Conservation (phyloP, 2,888 invertebrate species). For the Ochlodes sylvanus region DNA sequence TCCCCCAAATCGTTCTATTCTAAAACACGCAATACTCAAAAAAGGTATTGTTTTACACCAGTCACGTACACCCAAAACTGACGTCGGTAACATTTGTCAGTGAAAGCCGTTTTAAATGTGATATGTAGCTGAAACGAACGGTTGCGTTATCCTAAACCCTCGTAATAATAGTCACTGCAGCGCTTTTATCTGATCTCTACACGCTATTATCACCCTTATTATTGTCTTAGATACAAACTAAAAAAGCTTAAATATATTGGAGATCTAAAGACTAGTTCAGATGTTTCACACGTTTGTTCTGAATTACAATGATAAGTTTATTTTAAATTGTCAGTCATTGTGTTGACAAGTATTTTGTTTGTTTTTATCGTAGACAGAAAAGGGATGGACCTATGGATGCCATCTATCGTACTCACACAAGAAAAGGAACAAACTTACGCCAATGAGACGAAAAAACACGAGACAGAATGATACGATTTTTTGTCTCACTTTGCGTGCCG, state of each 20-base stretch:
- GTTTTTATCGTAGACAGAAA: too few species aligned
- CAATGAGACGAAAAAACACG: too few species aligned
- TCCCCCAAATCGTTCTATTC: conserved; percentile 54
- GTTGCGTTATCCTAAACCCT: conserved; percentile 33
- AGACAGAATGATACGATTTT: too few species aligned
- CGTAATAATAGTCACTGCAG: conserved; percentile 30
- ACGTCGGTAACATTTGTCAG: conserved; percentile 68
- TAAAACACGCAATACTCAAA: conserved; percentile 58
- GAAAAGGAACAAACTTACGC: too few species aligned
- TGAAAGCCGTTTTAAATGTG: conserved; percentile 64
- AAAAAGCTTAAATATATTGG: conserved; percentile 2
- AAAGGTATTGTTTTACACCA: conserved; percentile 63
- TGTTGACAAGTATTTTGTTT: not conserved
- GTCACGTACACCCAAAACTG: conserved; percentile 61
- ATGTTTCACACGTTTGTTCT: conserved; percentile 26
- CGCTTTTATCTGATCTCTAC: conserved; percentile 15
- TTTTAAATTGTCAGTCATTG: not conserved
- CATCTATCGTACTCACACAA: too few species aligned
- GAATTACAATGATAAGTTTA: conserved; percentile 24
- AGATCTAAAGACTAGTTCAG: conserved; percentile 7
- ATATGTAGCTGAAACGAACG: conserved; percentile 65
- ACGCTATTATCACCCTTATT: conserved; percentile 31
- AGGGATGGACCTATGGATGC: too few species aligned
- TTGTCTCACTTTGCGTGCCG: too few species aligned
- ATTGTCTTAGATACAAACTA: not conserved